Conservation (phyloP, 2,113 vertebrate species). For the Macaca fascicularis region T2T-MFA8v1.1 NC_088379.1:162633001-162633500, state of each 20-base stretch:
- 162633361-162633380: background rate
- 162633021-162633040: background rate
- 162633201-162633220: background rate
- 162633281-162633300: background rate
- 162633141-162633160: background rate
- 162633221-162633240: background rate
- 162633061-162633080: background rate
- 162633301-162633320: background rate
- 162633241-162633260: background rate
- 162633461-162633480: background rate
- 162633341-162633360: background rate
- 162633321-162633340: background rate
- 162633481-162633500: background rate
- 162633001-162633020: background rate
- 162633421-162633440: background rate
- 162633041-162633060: background rate
- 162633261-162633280: background rate
- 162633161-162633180: background rate
- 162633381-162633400: background rate
- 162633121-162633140: too few species aligned
- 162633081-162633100: background rate
- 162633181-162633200: background rate
- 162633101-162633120: background rate
- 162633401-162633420: background rate
- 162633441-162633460: background rate